Percentiles rank a stretch among this genome's conserved stretches.
Evolutionary conservation across 2,888 invertebrate genomes (phyloP).

Genomic region (Diachrysia chrysitis): DNA sequence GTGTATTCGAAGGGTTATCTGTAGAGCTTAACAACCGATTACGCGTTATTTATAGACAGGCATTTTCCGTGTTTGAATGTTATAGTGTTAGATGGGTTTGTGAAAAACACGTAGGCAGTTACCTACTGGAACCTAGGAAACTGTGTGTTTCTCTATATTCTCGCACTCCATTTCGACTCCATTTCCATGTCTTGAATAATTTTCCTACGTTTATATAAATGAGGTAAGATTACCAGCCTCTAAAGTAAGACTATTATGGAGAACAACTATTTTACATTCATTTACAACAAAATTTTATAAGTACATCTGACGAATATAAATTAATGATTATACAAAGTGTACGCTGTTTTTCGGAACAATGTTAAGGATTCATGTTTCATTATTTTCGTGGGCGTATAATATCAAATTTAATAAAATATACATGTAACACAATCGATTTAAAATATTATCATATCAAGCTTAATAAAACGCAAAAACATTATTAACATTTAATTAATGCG

Average conservation of each 20-base stretch:
- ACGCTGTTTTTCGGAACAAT: no score
- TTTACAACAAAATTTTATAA: no score
- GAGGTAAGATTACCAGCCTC: no score
- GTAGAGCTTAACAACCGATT: conserved; percentile 44
- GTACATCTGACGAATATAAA: no score
- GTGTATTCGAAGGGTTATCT: conserved; percentile 32
- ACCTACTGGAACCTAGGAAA: background rate
- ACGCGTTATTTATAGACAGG: conserved; percentile 43
- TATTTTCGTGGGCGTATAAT: conserved; percentile 30
- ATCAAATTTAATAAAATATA: background rate
- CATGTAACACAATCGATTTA: conserved; percentile 22
- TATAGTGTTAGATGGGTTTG: conserved; percentile 13
- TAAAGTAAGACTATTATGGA: no score
- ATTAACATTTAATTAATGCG: conserved; percentile 17
- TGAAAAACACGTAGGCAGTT: conserved; percentile 14
- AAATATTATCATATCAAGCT: conserved; percentile 20
- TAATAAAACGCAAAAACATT: conserved; percentile 34
- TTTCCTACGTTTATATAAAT: no score
- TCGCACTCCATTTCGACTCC: no score
- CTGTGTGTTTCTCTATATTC: no score
- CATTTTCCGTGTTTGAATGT: conserved; percentile 20
- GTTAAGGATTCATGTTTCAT: conserved; percentile 33
- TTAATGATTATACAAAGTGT: no score
- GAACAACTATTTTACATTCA: no score
- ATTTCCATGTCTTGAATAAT: no score